These are phyloP conservation scores for Stegophylla sp. DNA, from an alignment of 2,888 invertebrate genomes.

Conservation along the genomic window DNA sequence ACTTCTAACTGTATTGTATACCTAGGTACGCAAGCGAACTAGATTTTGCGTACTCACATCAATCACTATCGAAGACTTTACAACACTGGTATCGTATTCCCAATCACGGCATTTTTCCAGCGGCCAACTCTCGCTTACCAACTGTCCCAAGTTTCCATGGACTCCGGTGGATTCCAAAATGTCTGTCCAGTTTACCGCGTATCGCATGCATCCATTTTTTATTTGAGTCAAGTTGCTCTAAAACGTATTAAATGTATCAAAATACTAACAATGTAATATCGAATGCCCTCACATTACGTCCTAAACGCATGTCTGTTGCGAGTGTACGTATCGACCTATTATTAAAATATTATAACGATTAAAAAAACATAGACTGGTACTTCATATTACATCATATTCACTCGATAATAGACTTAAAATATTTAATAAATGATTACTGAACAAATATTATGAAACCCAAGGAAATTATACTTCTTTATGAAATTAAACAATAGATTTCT, in stretches of 20 bases:
- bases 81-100: conserved; percentile 76
- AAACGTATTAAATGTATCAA: background rate
- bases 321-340: background rate
- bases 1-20: too few relatives aligned
- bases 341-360: background rate
- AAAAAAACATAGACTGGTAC: background rate
- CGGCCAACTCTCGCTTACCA: conserved; percentile 69
- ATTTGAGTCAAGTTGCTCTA: conserved; percentile 44
- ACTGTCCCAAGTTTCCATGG: conserved; percentile 59
- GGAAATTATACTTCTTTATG: background rate
- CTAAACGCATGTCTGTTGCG: background rate
- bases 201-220: conserved; percentile 66
- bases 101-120: conserved; percentile 76
- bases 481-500: conserved; percentile 29
- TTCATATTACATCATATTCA: background rate
- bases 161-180: conserved; percentile 65
- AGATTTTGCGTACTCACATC: conserved; percentile 77
- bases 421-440: background rate
- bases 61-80: conserved; percentile 81
- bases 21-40: too few relatives aligned
- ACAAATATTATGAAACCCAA: conserved; percentile 15
- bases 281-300: too few relatives aligned
- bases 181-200: conserved; percentile 76
- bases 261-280: too few relatives aligned
- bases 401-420: background rate